Evolutionary conservation across 2,113 vertebrate genomes (phyloP).

Genomic region (Chroicocephalus ridibundus): DNA sequence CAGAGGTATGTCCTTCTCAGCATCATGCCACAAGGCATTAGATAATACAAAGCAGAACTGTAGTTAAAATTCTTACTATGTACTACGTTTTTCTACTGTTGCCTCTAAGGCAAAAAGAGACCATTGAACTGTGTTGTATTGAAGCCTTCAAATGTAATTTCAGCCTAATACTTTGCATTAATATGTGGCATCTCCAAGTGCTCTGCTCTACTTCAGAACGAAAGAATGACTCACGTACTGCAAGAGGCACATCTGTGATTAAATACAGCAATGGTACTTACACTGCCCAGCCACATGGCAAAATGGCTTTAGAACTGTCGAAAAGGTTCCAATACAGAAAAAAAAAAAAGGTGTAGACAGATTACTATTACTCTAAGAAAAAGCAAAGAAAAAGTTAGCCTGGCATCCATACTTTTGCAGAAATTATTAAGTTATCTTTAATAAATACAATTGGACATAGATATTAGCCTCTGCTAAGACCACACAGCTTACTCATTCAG

Average conservation of each 20-base stretch:
- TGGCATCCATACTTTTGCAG: neutral
- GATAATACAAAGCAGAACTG: conserved; percentile 14
- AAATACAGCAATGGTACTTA: neutral
- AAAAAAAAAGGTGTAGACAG: neutral
- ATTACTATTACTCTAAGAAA: neutral
- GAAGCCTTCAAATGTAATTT: conserved; percentile 50
- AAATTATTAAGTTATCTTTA: neutral
- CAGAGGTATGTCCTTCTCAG: neutral
- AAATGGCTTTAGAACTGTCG: neutral
- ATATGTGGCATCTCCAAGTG: neutral
- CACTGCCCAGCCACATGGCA: neutral
- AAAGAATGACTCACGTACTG: neutral
- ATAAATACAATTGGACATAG: neutral
- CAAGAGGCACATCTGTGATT: neutral
- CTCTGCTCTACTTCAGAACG: neutral
- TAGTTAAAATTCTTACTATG: conserved; percentile 44
- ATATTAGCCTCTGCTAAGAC: neutral
- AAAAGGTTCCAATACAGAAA: neutral
- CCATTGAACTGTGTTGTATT: neutral
- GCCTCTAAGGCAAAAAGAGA: conserved; percentile 35
- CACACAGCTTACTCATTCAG: neutral
- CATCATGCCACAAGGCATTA: neutral
- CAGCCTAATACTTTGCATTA: conserved; percentile 3
- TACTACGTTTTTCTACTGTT: neutral
- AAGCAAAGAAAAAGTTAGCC: neutral